Conservation (phyloP, 2,888 invertebrate species). For the Apodemia duryi region DNA sequence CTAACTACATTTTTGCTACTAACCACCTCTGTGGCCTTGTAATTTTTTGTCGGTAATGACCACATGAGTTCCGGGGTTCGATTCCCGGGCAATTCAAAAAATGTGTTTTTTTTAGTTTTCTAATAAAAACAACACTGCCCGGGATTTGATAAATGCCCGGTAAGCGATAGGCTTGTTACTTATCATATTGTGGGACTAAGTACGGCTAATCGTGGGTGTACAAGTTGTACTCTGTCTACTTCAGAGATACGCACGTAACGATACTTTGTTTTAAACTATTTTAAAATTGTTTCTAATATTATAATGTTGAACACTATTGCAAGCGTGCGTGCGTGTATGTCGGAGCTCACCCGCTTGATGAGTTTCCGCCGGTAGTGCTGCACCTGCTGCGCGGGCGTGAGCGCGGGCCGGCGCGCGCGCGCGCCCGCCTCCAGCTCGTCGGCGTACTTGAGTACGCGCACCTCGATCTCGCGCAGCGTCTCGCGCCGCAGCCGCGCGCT, state of each 20-base stretch:
- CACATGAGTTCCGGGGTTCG: background rate
- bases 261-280: conserved; percentile 36
- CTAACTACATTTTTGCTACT: too few species aligned
- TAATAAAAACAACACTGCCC: too few species aligned
- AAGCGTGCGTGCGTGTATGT: conserved; percentile 79
- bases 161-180: too few species aligned
- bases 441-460: conserved; percentile 96
- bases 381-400: conserved; percentile 89
- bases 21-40: background rate
- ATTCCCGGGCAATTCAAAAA: too few species aligned
- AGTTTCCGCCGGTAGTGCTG: conserved; percentile 94
- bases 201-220: background rate
- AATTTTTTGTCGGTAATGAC: background rate
- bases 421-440: conserved; percentile 96
- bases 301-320: too few species aligned
- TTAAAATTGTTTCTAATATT: too few species aligned
- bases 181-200: too few species aligned
- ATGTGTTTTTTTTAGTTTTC: too few species aligned
- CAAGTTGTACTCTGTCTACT: conserved; percentile 88
- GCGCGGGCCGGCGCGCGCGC: conserved; percentile 84
- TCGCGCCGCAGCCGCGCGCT: conserved; percentile 80
- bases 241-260: conserved; percentile 83
- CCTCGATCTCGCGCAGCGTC: conserved; percentile 93
- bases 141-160: too few species aligned
- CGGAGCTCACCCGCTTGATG: conserved; percentile 86